Percentiles rank a stretch among this genome's conserved stretches.
Conservation (phyloP, 1,140 invertebrate genomes). For the Ostrea denselamellosa region DNA sequence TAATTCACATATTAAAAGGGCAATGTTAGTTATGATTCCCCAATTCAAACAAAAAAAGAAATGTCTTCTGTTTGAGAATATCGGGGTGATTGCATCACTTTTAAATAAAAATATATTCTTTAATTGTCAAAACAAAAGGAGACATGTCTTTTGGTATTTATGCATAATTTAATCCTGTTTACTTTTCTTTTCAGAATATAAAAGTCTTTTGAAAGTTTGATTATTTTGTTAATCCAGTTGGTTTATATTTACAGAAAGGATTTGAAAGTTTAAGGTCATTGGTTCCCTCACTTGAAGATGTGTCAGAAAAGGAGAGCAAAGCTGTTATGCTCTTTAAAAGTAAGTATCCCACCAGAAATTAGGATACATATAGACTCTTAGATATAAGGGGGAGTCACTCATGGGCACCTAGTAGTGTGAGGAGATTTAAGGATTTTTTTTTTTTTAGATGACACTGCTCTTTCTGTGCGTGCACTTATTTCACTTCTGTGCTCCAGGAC, state of each 20-base stretch:
- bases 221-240: conserved; percentile 36
- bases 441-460: conserved; percentile 6
- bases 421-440: conserved; percentile 44
- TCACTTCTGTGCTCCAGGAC: not conserved
- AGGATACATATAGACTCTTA: conserved; percentile 26
- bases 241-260: conserved; percentile 84
- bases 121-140: not conserved
- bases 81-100: no score
- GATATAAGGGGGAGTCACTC: conserved; percentile 22
- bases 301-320: conserved; percentile 92
- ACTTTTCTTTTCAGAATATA: not conserved
- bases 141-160: not conserved
- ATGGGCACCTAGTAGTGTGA: conserved; percentile 18
- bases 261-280: conserved; percentile 95
- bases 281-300: conserved; percentile 91
- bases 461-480: not conserved
- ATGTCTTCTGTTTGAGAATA: not conserved
- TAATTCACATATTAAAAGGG: not conserved
- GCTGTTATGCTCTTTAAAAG: conserved; percentile 97
- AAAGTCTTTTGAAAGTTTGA: not conserved
- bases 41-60: no score
- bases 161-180: not conserved
- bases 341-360: conserved; percentile 56
- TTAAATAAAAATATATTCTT: not conserved
- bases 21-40: not conserved